phyloP scores from a whole-genome alignment of 1,140 invertebrate species.

The Homarus americanus region DNA sequence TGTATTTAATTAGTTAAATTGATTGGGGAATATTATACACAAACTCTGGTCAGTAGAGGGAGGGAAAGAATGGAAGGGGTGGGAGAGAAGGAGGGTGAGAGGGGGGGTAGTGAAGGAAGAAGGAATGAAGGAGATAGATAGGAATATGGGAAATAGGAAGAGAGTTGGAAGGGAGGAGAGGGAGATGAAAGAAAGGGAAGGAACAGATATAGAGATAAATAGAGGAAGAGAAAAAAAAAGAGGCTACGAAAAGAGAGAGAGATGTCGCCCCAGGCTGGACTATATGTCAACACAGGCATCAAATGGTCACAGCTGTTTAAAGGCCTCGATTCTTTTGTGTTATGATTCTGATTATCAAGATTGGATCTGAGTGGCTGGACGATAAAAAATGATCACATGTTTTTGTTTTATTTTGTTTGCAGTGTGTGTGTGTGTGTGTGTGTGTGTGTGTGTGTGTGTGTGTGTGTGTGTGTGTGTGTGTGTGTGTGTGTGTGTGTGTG shows the following conservation, averaged over 20 bases:
- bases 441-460: no score
- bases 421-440: not conserved
- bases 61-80: not conserved
- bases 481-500: not conserved
- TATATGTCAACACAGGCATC: not conserved
- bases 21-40: not conserved
- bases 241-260: not conserved
- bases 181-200: not conserved
- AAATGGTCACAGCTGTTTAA: not conserved
- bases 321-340: not conserved
- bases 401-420: not conserved
- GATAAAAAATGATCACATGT: not conserved
- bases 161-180: not conserved
- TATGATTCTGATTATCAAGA: not conserved
- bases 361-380: not conserved
- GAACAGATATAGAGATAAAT: not conserved
- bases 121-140: not conserved
- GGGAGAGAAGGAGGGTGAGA: not conserved
- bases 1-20: not conserved
- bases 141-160: not conserved
- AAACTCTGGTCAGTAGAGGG: not conserved
- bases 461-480: no score
- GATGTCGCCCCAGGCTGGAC: not conserved
- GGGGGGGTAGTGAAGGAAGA: not conserved
- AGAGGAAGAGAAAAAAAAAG: not conserved